Evolutionary conservation across 2,888 invertebrate species (phyloP).

Genomic region (Nycteola revayana): DNA sequence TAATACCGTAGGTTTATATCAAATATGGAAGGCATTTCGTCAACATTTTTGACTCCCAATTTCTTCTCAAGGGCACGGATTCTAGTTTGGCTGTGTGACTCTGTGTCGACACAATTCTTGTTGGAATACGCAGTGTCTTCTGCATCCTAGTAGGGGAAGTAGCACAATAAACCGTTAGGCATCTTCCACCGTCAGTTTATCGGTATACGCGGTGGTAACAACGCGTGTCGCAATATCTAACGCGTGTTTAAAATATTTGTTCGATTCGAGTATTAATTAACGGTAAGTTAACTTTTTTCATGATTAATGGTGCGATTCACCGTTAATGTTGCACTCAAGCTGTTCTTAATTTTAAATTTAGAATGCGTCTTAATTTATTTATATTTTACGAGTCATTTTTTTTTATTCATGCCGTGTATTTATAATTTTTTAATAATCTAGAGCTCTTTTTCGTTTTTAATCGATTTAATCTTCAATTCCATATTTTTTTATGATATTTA

Average conservation of each 20-base stretch:
- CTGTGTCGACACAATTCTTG: conserved; percentile 19
- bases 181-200: conserved; percentile 54
- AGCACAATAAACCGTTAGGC: conserved; percentile 65
- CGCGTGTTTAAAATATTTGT: conserved; percentile 17
- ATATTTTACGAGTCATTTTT: too few species aligned
- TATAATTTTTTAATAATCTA: too few species aligned
- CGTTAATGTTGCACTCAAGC: conserved; percentile 8
- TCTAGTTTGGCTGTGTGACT: conserved; percentile 28
- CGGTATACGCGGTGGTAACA: conserved; percentile 43
- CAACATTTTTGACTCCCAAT: conserved; percentile 22
- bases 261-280: background rate
- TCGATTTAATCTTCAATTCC: too few species aligned
- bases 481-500: too few species aligned
- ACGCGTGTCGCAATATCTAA: conserved; percentile 45
- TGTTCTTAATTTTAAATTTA: conserved; percentile 18
- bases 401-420: too few species aligned
- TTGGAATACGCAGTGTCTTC: conserved; percentile 30
- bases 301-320: conserved; percentile 15
- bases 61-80: conserved; percentile 26
- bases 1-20: conserved; percentile 12
- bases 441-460: too few species aligned
- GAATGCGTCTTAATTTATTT: too few species aligned
- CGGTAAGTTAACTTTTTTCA: conserved; percentile 50
- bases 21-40: conserved; percentile 11
- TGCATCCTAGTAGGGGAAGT: conserved; percentile 51